Percentiles rank a stretch among this genome's conserved stretches.
Conservation (phyloP, 2,113 vertebrate genomes). For the Sebastes fasciatus region DNA sequence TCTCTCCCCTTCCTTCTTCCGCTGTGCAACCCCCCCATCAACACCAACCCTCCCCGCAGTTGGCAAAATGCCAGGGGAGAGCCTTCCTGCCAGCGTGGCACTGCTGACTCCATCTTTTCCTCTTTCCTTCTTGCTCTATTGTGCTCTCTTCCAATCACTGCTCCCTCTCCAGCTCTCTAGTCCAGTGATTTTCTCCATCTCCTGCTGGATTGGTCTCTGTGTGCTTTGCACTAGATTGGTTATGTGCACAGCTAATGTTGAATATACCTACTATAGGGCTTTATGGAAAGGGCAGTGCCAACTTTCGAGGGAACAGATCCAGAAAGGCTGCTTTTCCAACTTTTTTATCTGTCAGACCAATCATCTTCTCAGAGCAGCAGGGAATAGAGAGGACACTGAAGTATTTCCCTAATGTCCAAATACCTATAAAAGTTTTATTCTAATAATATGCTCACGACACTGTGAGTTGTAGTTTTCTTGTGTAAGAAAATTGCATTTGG, state of each 20-base stretch:
- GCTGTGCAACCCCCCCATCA: slow-evolving; percentile 10
- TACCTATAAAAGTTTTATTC: neutral
- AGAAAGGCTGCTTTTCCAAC: neutral
- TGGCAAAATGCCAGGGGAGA: slow-evolving; percentile 77
- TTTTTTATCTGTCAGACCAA: neutral
- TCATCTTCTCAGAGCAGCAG: neutral
- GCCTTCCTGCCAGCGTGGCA: slow-evolving; percentile 86
- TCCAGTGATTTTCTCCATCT: slow-evolving; percentile 31
- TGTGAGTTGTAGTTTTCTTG: neutral
- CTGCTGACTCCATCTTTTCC: slow-evolving; percentile 74
- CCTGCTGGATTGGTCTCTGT: slow-evolving; percentile 21
- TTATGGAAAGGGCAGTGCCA: slow-evolving; percentile 6
- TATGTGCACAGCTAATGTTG: slow-evolving; percentile 5
- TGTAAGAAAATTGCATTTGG: neutral
- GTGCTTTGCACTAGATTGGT: neutral
- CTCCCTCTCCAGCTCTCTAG: slow-evolving; percentile 8
- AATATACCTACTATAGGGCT: neutral
- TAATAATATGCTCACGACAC: neutral
- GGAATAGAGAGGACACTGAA: neutral
- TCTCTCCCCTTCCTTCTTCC: slow-evolving; percentile 23
- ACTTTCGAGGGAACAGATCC: neutral
- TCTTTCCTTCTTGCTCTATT: slow-evolving; percentile 47
- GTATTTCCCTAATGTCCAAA: neutral
- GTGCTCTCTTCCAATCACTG: slow-evolving; percentile 38
- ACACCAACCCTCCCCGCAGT: slow-evolving; percentile 7